A percentile compares a stretch with the other conserved stretches of the same genome.
These are phyloP conservation scores for Emydoidea blandingii DNA, from an alignment of 2,797 vertebrate genomes.

Conservation along the genomic window DNA sequence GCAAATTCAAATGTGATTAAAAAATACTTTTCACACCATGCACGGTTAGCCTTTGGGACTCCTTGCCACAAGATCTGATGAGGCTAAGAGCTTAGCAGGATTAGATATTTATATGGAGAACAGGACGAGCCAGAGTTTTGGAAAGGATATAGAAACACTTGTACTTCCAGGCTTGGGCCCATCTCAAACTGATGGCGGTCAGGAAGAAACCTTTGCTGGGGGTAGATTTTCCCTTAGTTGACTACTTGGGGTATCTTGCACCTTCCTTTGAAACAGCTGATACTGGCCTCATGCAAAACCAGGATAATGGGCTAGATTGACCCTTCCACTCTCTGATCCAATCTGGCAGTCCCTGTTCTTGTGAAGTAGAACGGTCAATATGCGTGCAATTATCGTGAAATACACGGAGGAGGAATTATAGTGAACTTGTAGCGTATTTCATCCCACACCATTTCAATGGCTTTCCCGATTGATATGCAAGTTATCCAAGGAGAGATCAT, in stretches of 20 bases:
- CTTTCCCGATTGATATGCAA: slow-evolving; percentile 64
- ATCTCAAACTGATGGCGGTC: neutral
- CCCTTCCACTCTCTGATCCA: neutral
- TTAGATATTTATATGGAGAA: neutral
- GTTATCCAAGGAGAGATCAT: slow-evolving; percentile 57
- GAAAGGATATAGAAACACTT: neutral
- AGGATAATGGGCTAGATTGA: accelerated
- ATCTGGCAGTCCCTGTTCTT: neutral
- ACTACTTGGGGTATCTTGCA: accelerated
- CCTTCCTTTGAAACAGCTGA: accelerated
- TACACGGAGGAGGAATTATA: slow-evolving; percentile 13
- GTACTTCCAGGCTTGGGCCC: neutral
- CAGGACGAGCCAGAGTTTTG: neutral
- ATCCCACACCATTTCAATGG: neutral
- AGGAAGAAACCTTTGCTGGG: neutral
- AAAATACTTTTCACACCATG: accelerated
- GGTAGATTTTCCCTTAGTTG: accelerated
- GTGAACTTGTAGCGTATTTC: slow-evolving; percentile 49
- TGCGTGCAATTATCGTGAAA: slow-evolving; percentile 40
- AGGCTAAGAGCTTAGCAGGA: neutral
- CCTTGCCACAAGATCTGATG: accelerated
- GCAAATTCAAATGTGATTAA: neutral
- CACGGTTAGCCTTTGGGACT: neutral
- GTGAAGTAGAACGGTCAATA: neutral
- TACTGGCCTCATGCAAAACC: accelerated